Evolutionary conservation across 2,797 vertebrate species (phyloP).

Genomic region (Manis javanica): DNA sequence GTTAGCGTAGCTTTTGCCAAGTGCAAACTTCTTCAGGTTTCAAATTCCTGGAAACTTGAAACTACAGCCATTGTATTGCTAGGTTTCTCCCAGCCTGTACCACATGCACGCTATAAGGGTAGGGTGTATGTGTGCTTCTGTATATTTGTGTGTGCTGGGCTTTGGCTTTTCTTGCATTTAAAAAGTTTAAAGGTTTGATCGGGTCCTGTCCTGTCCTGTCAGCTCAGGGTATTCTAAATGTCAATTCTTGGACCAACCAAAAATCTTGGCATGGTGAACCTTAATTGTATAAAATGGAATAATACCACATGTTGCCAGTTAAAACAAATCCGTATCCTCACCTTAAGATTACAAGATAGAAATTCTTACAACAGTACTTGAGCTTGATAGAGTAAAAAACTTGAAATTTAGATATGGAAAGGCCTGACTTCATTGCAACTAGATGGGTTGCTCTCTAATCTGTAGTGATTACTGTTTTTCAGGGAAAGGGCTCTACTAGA

Average conservation of each 20-base stretch:
- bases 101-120: conserved; percentile 73
- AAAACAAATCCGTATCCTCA: conserved; percentile 74
- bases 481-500: conserved; percentile 49
- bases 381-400: conserved; percentile 41
- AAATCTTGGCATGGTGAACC: conserved; percentile 80
- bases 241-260: conserved; percentile 73
- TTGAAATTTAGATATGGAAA: conserved; percentile 59
- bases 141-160: conserved; percentile 54
- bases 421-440: conserved; percentile 45
- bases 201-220: not conserved
- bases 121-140: conserved; percentile 71
- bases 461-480: conserved; percentile 5
- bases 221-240: conserved; percentile 54
- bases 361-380: conserved; percentile 24
- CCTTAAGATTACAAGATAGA: conserved; percentile 56
- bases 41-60: conserved; percentile 84
- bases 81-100: conserved; percentile 65
- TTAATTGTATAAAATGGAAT: conserved; percentile 64
- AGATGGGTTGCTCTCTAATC: not conserved
- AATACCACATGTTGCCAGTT: conserved; percentile 79
- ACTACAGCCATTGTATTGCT: conserved; percentile 80
- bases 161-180: conserved; percentile 52
- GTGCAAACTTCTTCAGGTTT: conserved; percentile 82
- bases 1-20: conserved; percentile 76
- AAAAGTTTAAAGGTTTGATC: conserved; percentile 6